Evolutionary conservation across 2,797 vertebrate species (phyloP).

Genomic region (Hephaestus fuliginosus): DNA sequence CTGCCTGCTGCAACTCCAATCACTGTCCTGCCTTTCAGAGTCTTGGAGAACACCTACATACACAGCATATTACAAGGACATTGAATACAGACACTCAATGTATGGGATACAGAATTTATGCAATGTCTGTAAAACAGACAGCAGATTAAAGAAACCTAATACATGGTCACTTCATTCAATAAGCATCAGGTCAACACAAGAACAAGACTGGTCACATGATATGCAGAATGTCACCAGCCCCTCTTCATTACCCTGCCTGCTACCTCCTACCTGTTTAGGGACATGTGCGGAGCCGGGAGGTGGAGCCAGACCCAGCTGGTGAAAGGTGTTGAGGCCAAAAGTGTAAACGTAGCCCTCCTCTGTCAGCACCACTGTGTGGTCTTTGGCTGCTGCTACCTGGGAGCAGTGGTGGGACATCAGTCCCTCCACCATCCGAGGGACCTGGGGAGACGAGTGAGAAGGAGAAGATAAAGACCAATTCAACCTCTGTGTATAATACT

Average conservation of each 20-base stretch:
- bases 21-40: conserved; percentile 92
- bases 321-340: conserved; percentile 96
- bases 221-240: neutral
- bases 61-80: conserved; percentile 10
- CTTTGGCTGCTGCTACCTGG: conserved; percentile 94
- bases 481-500: neutral
- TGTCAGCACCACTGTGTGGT: conserved; percentile 96
- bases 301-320: conserved; percentile 94
- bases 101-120: neutral
- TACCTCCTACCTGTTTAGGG: conserved; percentile 92
- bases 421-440: conserved; percentile 94
- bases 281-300: conserved; percentile 89
- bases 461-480: neutral
- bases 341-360: conserved; percentile 96
- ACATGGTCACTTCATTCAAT: neutral
- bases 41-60: conserved; percentile 93
- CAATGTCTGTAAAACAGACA: neutral
- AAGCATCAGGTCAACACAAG: neutral
- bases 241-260: neutral
- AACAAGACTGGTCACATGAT: neutral
- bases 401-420: conserved; percentile 91
- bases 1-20: conserved; percentile 95
- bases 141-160: neutral
- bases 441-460: conserved; percentile 73
- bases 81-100: too few relatives aligned